phyloP scores from a whole-genome alignment of 2,113 vertebrate genomes.

The Lathamus discolor region DNA sequence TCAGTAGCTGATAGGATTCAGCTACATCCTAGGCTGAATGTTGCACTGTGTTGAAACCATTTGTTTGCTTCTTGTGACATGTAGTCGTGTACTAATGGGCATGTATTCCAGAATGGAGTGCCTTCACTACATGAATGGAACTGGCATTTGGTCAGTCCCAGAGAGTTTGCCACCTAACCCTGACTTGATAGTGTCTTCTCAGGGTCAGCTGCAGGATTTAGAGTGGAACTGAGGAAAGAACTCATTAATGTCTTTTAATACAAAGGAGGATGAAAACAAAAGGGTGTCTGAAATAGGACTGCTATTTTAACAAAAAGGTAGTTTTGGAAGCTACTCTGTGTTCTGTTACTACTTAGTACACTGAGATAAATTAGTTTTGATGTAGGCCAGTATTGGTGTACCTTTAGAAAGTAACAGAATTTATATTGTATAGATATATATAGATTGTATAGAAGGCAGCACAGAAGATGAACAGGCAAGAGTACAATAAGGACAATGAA shows the following conservation, averaged over 20 bases:
- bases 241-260: neutral
- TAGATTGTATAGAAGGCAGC: neutral
- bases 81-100: neutral
- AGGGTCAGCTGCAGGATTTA: accelerated
- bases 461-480: neutral
- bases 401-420: neutral
- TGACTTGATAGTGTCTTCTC: accelerated
- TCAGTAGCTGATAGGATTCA: neutral
- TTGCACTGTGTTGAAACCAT: neutral
- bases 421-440: too few relatives aligned
- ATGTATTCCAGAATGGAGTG: neutral
- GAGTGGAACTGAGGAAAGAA: neutral
- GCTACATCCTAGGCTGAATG: neutral
- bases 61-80: neutral
- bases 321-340: neutral
- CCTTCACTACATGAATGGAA: neutral
- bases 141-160: neutral
- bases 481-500: neutral
- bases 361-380: neutral
- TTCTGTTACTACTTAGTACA: neutral
- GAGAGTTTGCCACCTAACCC: neutral
- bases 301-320: neutral
- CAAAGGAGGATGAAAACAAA: neutral
- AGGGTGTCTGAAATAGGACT: neutral
- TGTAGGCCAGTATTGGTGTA: neutral